These are phyloP conservation scores for Lithophane ornitopus DNA, from an alignment of 2,888 invertebrate species.

Conservation along the genomic window DNA sequence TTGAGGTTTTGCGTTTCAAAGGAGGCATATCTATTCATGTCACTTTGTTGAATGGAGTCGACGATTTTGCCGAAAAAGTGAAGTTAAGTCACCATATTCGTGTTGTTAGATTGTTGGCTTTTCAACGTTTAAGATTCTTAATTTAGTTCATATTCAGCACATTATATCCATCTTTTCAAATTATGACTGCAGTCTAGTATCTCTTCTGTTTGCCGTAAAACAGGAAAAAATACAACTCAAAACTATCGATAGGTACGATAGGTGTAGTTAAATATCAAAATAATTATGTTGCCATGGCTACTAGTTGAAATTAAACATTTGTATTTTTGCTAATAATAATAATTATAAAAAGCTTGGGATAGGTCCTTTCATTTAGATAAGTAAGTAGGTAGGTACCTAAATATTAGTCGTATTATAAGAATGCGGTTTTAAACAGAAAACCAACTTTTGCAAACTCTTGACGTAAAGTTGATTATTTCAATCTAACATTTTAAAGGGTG, in stretches of 20 bases:
- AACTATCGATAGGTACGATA: background rate
- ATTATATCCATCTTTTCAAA: background rate
- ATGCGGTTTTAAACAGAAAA: background rate
- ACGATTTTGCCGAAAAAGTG: constrained; percentile 51
- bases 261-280: background rate
- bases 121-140: background rate
- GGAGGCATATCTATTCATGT: constrained; percentile 68
- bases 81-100: constrained; percentile 37
- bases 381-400: background rate
- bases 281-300: too few relatives aligned
- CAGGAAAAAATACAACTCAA: background rate
- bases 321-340: background rate
- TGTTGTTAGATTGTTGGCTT: constrained; percentile 35
- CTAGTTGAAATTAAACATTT: background rate
- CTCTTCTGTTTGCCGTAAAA: background rate
- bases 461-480: background rate
- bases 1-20: constrained; percentile 71
- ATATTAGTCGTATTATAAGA: background rate
- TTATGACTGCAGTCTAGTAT: background rate
- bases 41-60: constrained; percentile 64
- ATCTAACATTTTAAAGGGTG: background rate
- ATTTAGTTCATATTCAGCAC: background rate
- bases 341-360: background rate
- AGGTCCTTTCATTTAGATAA: background rate
- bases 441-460: background rate